phyloP scores from a whole-genome alignment of 2,797 vertebrate genomes.

The Benthosema pterotum region DNA sequence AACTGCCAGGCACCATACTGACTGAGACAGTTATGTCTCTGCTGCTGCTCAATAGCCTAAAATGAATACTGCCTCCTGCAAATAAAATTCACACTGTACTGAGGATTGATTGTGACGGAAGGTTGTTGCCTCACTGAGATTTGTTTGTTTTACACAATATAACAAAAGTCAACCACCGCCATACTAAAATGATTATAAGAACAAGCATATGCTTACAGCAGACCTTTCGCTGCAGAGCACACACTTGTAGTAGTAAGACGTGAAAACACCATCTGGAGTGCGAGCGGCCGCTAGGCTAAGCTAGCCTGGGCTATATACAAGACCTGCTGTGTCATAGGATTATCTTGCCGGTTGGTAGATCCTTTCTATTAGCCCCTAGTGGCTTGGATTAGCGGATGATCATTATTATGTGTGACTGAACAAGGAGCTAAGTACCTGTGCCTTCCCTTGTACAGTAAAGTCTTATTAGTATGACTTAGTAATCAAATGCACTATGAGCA shows the following conservation, averaged over 20 bases:
- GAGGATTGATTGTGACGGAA: conserved; percentile 7
- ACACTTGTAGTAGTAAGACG: conserved; percentile 78
- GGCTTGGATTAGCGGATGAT: conserved; percentile 73
- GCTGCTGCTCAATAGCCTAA: neutral
- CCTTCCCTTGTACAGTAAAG: conserved; percentile 33
- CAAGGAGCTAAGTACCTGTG: conserved; percentile 60
- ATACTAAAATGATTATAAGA: conserved; percentile 65
- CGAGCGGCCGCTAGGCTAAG: conserved; percentile 67
- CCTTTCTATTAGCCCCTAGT: conserved; percentile 71
- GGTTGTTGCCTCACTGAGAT: conserved; percentile 16
- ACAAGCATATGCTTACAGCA: conserved; percentile 78
- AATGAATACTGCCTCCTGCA: too few relatives aligned
- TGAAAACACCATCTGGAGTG: conserved; percentile 86
- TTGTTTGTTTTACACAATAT: conserved; percentile 8
- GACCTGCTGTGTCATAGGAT: conserved; percentile 78
- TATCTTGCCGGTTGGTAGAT: conserved; percentile 71
- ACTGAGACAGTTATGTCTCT: neutral
- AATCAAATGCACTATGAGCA: conserved; percentile 34
- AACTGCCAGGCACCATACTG: neutral
- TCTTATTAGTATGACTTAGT: conserved; percentile 38
- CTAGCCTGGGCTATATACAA: conserved; percentile 60
- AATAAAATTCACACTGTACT: too few relatives aligned
- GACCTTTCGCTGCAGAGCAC: conserved; percentile 75
- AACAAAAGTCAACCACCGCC: conserved; percentile 38
- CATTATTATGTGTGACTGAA: conserved; percentile 72